Evolutionary conservation across 1,140 invertebrate species (phyloP).

Genomic region (Dendrolimus kikuchii): DNA sequence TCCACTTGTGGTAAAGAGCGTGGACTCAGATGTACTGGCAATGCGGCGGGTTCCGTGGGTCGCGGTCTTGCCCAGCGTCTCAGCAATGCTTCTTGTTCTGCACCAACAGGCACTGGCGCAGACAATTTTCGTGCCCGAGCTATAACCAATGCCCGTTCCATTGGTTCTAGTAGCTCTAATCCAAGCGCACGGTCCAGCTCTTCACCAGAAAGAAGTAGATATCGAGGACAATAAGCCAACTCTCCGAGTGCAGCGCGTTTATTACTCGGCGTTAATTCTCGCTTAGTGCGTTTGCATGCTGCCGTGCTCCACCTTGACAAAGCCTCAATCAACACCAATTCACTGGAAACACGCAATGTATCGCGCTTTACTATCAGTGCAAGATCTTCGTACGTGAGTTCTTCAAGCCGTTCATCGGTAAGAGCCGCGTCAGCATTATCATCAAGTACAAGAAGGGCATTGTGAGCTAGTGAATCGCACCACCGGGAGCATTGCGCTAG

Average conservation of each 20-base stretch:
- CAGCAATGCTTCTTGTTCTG: slow-evolving; percentile 52
- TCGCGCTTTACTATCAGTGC: slow-evolving; percentile 75
- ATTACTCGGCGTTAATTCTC: slow-evolving; percentile 75
- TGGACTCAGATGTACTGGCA: slow-evolving; percentile 48
- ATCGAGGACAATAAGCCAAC: slow-evolving; percentile 77
- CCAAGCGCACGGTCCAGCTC: slow-evolving; percentile 71
- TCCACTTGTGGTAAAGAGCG: slow-evolving; percentile 47
- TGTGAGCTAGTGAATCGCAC: slow-evolving; percentile 75
- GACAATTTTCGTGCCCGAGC: slow-evolving; percentile 50
- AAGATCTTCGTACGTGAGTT: slow-evolving; percentile 75
- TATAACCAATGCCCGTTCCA: slow-evolving; percentile 52
- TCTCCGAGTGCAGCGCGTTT: slow-evolving; percentile 77
- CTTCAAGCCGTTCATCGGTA: slow-evolving; percentile 77
- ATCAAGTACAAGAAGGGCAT: slow-evolving; percentile 77
- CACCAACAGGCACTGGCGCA: slow-evolving; percentile 54
- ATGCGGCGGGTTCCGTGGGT: slow-evolving; percentile 43
- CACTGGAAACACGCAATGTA: slow-evolving; percentile 72
- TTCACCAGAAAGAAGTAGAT: slow-evolving; percentile 75
- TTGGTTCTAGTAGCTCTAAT: slow-evolving; percentile 54
- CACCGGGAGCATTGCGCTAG: slow-evolving; percentile 57
- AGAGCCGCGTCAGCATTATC: slow-evolving; percentile 75
- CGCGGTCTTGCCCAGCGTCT: slow-evolving; percentile 54
- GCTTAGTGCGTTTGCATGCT: slow-evolving; percentile 76
- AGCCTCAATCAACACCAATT: slow-evolving; percentile 74
- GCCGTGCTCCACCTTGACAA: slow-evolving; percentile 79